Base-by-base conservation (phyloP, 2,113 vertebrate species). In the Origma solitaria region DNA sequence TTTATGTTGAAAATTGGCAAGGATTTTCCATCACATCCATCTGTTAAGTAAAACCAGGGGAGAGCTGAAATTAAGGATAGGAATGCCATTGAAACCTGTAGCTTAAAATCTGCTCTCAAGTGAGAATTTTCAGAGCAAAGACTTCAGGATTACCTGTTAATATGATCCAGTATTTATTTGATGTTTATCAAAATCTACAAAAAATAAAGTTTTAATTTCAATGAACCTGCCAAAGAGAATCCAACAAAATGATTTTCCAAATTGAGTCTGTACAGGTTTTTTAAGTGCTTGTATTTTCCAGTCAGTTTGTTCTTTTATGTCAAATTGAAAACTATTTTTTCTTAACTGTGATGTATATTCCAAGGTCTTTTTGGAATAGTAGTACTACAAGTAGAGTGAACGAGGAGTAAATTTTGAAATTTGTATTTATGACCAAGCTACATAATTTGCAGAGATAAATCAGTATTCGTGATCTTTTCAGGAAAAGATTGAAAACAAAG, bases 401-500 rank as follows among this genome's bases (percentile, higher is more conserved):
- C 30, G 92, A 88, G 91, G 79, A 88, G 28, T 86, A 75, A 66
- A 54, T 71, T 65, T 56, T 92, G 61, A 91, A 78, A 71, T 68
- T 49, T 94, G 47, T 83, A 21, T 94, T 54, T 90, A 47, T 95
- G 90, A 94, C 61, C 68, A 95, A 91, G 54, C 91, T 91, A 76
- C 73, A 8, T 87, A 94, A 95, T 77, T 93, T 94, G 56, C 95
- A 94, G 85, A 93, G 62, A 89, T 94, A 76, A 96, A 96, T 94
- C 85, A 95, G 90, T 86, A 93, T 95, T 80, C 92, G 0, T 94
- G 85, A 86, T 94, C 94, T 96, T 97, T 96, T 90, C 94, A 95
- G 93, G 94, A 93, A 97, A 96, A 94, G 93, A 94, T 92, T 95
- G 93, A 94, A 92, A 96, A 68, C 82, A 96, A 71, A 96, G 95